Conservation (phyloP, 2,797 vertebrate genomes). For the Lepus oiostolus region DNA sequence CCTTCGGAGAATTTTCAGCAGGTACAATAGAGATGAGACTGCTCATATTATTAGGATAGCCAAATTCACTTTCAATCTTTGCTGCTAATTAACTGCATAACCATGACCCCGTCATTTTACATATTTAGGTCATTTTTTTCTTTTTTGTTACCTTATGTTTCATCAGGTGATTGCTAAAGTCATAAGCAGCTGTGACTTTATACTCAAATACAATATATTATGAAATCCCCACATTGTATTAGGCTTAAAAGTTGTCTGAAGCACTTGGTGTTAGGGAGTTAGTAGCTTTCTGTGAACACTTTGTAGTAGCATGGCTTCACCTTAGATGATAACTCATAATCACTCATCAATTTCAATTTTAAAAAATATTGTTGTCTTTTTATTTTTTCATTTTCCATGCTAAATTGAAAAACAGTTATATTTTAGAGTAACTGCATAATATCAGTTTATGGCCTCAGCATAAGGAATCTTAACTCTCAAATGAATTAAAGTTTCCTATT, state of each 20-base stretch:
- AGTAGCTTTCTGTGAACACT: slow-evolving; percentile 70
- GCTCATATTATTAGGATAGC: neutral
- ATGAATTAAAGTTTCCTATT: slow-evolving; percentile 73
- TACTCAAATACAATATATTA: neutral
- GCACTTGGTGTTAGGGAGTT: slow-evolving; percentile 72
- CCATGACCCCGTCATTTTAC: neutral
- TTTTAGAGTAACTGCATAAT: slow-evolving; percentile 76
- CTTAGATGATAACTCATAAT: slow-evolving; percentile 71
- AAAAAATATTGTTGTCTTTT: slow-evolving; percentile 69
- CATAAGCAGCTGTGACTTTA: neutral
- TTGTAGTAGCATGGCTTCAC: slow-evolving; percentile 54
- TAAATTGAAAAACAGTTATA: slow-evolving; percentile 60
- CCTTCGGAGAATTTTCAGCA: neutral
- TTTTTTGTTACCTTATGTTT: slow-evolving; percentile 35
- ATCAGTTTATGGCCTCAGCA: slow-evolving; percentile 82
- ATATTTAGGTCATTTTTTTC: slow-evolving; percentile 47
- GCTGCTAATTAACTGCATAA: slow-evolving; percentile 18
- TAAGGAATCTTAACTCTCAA: slow-evolving; percentile 79
- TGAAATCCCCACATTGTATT: slow-evolving; percentile 22
- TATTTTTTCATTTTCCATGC: slow-evolving; percentile 67
- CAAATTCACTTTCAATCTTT: slow-evolving; percentile 53
- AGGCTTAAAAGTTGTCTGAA: slow-evolving; percentile 59
- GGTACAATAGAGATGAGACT: neutral
- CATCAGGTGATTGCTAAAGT: slow-evolving; percentile 15
- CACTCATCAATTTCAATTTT: slow-evolving; percentile 68